Evolutionary conservation across 2,797 vertebrate genomes (phyloP).

Genomic region (Notamacropus eugenii): DNA sequence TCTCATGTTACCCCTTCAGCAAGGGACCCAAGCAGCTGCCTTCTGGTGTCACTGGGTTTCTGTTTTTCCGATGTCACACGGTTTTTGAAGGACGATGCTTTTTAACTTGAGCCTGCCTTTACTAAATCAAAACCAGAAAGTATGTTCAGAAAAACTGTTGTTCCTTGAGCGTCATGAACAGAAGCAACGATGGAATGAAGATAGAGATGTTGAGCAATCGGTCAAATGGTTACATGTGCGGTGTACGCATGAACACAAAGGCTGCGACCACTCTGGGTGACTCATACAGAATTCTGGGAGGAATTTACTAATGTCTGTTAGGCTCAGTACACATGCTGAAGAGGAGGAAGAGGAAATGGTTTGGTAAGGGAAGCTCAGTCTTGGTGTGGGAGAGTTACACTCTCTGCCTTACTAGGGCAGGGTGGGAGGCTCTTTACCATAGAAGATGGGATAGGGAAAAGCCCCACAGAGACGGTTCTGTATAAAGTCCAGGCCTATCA

Average conservation of each 20-base stretch:
- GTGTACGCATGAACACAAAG: background rate
- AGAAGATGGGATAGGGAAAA: conserved; percentile 47
- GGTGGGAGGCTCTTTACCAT: background rate
- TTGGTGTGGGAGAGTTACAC: background rate
- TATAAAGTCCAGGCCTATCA: background rate
- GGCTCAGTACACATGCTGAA: background rate
- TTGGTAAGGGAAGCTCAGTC: background rate
- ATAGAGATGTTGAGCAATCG: background rate
- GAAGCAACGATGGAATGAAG: background rate
- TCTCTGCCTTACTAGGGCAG: background rate
- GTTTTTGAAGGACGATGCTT: background rate
- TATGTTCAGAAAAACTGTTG: background rate
- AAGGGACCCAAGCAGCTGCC: background rate
- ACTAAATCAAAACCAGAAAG: background rate
- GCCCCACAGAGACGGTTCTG: conserved; percentile 43
- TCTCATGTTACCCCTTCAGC: background rate
- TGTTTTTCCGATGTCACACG: background rate
- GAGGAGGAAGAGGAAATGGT: background rate
- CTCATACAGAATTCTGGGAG: conserved; percentile 46
- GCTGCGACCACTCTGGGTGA: conserved; percentile 52
- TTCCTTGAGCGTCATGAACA: fast-evolving
- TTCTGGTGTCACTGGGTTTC: background rate
- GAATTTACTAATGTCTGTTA: conserved; percentile 12
- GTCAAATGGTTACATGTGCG: background rate
- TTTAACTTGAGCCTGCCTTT: background rate